Percentiles rank a stretch among this genome's conserved stretches.
Evolutionary conservation across 2,113 vertebrate genomes (phyloP).

Genomic region (Charina bottae): DNA sequence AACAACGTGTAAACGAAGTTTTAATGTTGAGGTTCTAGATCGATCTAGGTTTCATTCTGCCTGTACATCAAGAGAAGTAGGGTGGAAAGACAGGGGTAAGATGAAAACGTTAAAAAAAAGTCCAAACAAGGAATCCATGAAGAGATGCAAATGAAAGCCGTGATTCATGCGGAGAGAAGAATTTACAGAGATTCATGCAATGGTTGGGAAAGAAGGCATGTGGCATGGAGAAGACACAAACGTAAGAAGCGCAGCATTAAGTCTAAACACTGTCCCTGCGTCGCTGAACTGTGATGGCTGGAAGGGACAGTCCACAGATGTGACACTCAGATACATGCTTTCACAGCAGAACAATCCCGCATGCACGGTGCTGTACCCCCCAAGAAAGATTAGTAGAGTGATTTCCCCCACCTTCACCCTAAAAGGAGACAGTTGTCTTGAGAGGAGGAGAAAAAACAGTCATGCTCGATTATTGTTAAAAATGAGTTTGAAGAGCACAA

Average conservation of each 20-base stretch:
- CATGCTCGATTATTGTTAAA: neutral
- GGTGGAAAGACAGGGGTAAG: conserved; percentile 46
- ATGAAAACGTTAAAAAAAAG: conserved; percentile 61
- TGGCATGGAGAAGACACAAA: conserved; percentile 57
- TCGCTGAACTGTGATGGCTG: conserved; percentile 65
- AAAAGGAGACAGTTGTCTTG: rapidly evolving
- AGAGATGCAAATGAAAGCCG: conserved; percentile 70
- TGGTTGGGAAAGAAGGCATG: conserved; percentile 63
- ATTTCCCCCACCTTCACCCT: neutral
- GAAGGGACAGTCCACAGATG: conserved; percentile 88
- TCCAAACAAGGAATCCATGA: conserved; percentile 67
- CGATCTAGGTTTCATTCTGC: conserved; percentile 64
- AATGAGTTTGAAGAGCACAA: conserved; percentile 9
- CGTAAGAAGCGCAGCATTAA: conserved; percentile 62
- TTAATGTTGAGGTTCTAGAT: conserved; percentile 66
- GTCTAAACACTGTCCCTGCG: conserved; percentile 72
- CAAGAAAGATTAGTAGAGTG: conserved; percentile 56
- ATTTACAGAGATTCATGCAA: conserved; percentile 72
- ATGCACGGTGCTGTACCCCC: conserved; percentile 70
- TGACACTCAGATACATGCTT: conserved; percentile 89
- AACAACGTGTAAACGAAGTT: conserved; percentile 54
- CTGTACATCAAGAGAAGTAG: conserved; percentile 60
- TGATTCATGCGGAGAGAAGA: conserved; percentile 71
- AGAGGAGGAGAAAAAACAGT: conserved; percentile 7
- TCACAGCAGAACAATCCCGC: conserved; percentile 67